phyloP scores from a whole-genome alignment of 2,888 invertebrate species.

The Hetaerina titia region DNA sequence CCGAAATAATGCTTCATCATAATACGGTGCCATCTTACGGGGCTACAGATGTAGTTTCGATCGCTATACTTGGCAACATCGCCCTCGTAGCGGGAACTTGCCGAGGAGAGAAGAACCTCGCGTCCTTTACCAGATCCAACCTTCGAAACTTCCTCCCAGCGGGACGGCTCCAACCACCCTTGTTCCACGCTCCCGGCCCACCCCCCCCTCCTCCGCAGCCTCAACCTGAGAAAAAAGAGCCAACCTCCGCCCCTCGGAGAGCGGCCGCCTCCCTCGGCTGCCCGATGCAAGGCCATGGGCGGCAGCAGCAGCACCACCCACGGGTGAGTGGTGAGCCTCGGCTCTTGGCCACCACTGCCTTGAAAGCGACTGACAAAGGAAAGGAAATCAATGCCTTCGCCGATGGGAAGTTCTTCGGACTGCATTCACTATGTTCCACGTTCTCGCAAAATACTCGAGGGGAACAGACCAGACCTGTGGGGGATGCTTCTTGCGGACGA shows the following conservation, averaged over 20 bases:
- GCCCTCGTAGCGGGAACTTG: neutral
- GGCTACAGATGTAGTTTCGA: neutral
- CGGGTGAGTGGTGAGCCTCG: neutral
- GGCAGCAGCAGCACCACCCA: neutral
- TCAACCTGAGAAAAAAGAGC: neutral
- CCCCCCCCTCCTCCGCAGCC: neutral
- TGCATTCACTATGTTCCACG: too few relatives aligned
- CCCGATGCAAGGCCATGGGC: neutral
- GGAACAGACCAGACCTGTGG: too few relatives aligned
- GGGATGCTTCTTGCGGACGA: too few relatives aligned
- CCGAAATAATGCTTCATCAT: neutral
- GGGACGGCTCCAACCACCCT: neutral
- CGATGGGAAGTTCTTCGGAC: too few relatives aligned
- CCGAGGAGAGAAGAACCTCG: neutral
- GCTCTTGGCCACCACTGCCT: neutral
- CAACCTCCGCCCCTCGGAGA: neutral
- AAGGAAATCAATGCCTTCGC: neutral
- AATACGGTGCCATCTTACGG: neutral
- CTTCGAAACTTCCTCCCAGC: conserved; percentile 10
- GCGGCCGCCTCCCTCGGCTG: neutral
- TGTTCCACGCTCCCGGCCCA: neutral
- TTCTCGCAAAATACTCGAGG: too few relatives aligned
- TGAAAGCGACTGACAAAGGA: neutral
- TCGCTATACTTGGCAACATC: conserved; percentile 27
- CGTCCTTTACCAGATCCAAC: neutral